Base-by-base conservation (phyloP, 2,113 vertebrate species). In the Sander vitreus region DNA sequence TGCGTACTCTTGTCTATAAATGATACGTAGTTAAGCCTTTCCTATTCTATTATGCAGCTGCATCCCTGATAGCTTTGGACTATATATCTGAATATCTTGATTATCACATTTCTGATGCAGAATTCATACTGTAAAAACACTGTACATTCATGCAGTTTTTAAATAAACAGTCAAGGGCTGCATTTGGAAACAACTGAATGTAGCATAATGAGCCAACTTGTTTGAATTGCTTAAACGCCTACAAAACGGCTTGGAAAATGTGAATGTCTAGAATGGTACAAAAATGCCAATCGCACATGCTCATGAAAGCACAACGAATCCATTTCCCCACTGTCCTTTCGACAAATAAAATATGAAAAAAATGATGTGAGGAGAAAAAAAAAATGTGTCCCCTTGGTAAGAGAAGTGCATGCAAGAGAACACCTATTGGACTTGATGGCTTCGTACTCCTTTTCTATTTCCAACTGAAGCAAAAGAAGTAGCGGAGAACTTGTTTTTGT, bases 61-160 rank as follows among this genome's bases (percentile, higher is more conserved):
- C 85, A 89, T 93, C 92, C 90, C 92, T 93, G 93, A 93, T 79
- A 87, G 76, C 87, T 92, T 94, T 88, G 78, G 82, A 91, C 84
- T 91, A 85, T 36, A 90, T 64, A 84, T 92, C 60, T 90, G 57
- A 83, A 86, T 68, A 88, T 85, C 2, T 33, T 48, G 74, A 93
- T 91, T 80, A 88, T 85, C 81, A 87, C 53, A 70, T 88, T 84
- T 88, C 84, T 91, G 87, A 94, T 84, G 80, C 85, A 92, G 76
- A 85, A 89, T 39, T 68, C 19, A 67, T 83, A 79, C 48, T 81
- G 73, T 88, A 91, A 71, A 87, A 94, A 93, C 80, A 90, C 88
- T 91, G 89, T 92, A 93, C 89, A 93, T 87, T 88, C 91, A 92
- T 92, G 88, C 88, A 88, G 18, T 74, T 84, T 80, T 80, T 86